Base-by-base conservation (phyloP, 2,113 vertebrate genomes). In the Peromyscus leucopus region DNA sequence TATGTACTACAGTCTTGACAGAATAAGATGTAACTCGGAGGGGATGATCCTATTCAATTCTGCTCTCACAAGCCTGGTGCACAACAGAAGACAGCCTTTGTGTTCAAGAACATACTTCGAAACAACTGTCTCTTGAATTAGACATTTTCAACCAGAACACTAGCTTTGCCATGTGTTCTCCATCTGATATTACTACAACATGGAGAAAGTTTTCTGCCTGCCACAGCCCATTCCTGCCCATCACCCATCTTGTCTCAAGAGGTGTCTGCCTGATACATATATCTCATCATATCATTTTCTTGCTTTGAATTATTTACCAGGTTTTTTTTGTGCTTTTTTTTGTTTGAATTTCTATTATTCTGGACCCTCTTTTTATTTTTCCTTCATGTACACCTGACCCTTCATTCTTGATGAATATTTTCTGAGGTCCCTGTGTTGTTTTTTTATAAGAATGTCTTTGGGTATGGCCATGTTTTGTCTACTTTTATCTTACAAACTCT, bases 51-150 rank as follows among this genome's bases (percentile, higher is more conserved):
- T 76, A 83, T 48, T 90, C 72, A 69, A 48, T 74, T 85, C 83
- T 96, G 36, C 72, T 97, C 89, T 97, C 78, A 71, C 71, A 89
- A 59, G 48, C 75, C 92, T 82, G 57, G 69, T 39, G 4, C 69
- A 33, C 76, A 96, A 46, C 22, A 93, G 83, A 33, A 90, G 59
- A 67, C 92, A 87, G 31, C 67, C 89, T 97, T 96, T 90, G 92
- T 75, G 33, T 89, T 71, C n/a, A 96, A 87, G 71, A 95, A 82
- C 91, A 67, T 74, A 59, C 75, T 95, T 96, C 42, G 78, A 82
- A 90, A 86, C 16, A 91, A 94, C 71, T 65, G 55, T 67, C 78
- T 63, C 82, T 94, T 91, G 72, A 91, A 90, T 63, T 85, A 86
- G 90, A 85, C 93, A 89, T 90, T 90, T 76, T 26, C 69, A 90